Base-by-base conservation (phyloP, 1,140 invertebrate genomes). In the Aricia agestis region DNA sequence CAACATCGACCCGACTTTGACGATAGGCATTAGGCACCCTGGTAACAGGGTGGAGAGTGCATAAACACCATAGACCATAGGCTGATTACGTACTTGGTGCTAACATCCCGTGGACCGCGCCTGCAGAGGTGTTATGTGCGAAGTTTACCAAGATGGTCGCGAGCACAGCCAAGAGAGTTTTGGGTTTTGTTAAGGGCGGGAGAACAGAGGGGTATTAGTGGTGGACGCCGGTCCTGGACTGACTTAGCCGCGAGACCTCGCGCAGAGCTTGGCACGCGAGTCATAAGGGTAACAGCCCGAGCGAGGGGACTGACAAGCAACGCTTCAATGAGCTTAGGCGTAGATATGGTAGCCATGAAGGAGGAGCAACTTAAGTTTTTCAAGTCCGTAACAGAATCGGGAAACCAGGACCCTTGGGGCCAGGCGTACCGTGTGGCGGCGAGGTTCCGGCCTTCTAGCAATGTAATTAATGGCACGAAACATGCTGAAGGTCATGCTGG, bases 321-420 rank as follows among this genome's bases (percentile, higher is more conserved):
- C 45, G 45, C 45, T 76, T 74, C 15, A 65, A 67, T 6, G n/a
- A 59, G 15, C 4, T 9, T 10, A 71, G 25, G 25, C 25, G 25
- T 25, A 25, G 25, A 3, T 3, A 3, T 25, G 3, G n/a, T n/a
- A n/a, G 52, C 70, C 9, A 83, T 80, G 76, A 52, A 67, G 41
- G 73, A 78, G 9, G 73, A 78, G 0, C 71, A 82, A 52, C 45
- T 72, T 1, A n/a, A 36, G 10, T 70, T 61, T 7, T 74, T 68
- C 9, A 66, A 67, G 15, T 25, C 36, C 0, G 58, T 79, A 9
- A 76, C 79, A 9, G 76, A 77, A 1, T 69, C 76, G 6, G 79
- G 81, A 0, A 82, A 81, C 67, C 36, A 69, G 0, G 79, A 82
- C 69, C 78, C 79, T 0, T 82, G 76, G 78, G 79, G 79, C 1